Conservation (phyloP, 2,113 vertebrate species). For the Sporophila hypoxantha region DNA sequence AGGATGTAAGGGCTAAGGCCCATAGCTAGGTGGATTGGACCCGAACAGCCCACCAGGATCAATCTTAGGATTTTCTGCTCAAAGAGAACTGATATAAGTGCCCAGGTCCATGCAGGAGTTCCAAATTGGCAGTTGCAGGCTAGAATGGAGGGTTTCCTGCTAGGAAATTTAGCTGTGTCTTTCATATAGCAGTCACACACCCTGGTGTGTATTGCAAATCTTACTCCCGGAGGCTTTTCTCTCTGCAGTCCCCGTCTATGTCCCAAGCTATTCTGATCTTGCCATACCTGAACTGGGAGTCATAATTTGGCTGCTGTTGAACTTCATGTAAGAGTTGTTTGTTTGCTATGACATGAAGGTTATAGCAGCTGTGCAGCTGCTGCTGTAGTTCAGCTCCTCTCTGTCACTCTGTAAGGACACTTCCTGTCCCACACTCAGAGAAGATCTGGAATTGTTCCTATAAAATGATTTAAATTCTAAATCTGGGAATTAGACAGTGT, state of each 20-base stretch:
- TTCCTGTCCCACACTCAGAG: not conserved
- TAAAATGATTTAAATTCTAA: not conserved
- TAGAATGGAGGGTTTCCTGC: not conserved
- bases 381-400: not conserved
- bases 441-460: not conserved
- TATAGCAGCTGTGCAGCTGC: not conserved
- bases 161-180: not conserved
- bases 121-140: not conserved
- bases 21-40: no score
- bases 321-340: not conserved
- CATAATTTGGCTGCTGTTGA: not conserved
- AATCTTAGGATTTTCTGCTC: not conserved
- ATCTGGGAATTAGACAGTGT: not conserved
- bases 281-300: not conserved
- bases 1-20: no score
- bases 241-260: not conserved
- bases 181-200: not conserved
- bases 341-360: not conserved
- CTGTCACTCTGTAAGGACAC: not conserved
- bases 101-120: not conserved
- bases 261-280: not conserved
- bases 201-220: not conserved
- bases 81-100: not conserved
- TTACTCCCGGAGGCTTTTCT: not conserved
- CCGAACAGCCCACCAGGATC: no score